Conservation (phyloP, 2,797 vertebrate genomes). For the Champsocephalus esox region DNA sequence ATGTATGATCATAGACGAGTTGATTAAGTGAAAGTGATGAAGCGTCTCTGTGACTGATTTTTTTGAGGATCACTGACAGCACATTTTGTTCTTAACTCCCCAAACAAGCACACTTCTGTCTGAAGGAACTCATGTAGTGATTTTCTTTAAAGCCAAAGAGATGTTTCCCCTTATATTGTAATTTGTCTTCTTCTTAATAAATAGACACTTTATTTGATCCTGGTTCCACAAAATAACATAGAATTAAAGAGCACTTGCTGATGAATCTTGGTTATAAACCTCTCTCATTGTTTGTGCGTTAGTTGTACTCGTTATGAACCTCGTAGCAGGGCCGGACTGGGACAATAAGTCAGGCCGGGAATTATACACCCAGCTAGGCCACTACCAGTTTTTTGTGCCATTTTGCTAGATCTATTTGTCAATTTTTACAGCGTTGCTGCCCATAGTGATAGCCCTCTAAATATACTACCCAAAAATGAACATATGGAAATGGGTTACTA, state of each 20-base stretch:
- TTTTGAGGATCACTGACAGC: constrained; percentile 29
- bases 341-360: too few relatives aligned
- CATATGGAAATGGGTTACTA: too few relatives aligned
- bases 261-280: constrained; percentile 8
- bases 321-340: too few relatives aligned
- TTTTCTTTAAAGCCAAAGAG: constrained; percentile 34
- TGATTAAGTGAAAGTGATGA: neutral
- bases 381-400: too few relatives aligned
- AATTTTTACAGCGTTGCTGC: too few relatives aligned
- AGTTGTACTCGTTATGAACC: neutral
- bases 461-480: too few relatives aligned
- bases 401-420: too few relatives aligned
- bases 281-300: constrained; percentile 10
- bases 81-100: constrained; percentile 34
- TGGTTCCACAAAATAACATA: constrained; percentile 26
- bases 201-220: constrained; percentile 39
- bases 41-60: constrained; percentile 27
- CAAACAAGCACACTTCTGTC: constrained; percentile 36
- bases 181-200: constrained; percentile 43
- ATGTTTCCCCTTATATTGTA: constrained; percentile 16
- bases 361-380: too few relatives aligned
- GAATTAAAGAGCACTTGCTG: constrained; percentile 34
- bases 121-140: constrained; percentile 36
- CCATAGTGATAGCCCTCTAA: too few relatives aligned
- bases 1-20: constrained; percentile 4